phyloP scores from a whole-genome alignment of 2,113 vertebrate genomes.

The Peucedramus taeniatus region DNA sequence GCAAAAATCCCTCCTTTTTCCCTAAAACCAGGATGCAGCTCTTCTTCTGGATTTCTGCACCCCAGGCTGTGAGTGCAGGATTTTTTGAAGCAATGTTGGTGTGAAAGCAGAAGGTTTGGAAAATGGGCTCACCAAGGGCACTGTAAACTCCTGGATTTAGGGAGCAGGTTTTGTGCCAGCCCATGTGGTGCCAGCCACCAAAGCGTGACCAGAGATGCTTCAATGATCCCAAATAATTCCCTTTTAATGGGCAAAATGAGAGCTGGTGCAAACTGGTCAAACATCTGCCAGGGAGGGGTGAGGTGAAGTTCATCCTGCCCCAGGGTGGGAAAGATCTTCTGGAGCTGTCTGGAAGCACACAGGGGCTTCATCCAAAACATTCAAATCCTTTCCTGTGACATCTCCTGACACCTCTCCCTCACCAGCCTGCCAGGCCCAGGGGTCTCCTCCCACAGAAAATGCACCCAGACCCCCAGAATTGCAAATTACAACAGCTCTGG shows the following conservation, averaged over 20 bases:
- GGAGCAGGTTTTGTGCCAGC: background rate
- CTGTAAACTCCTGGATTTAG: background rate
- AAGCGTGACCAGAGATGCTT: background rate
- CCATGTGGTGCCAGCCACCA: background rate
- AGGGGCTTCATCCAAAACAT: background rate
- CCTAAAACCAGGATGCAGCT: background rate
- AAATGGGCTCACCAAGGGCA: background rate
- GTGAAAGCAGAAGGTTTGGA: background rate
- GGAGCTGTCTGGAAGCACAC: background rate
- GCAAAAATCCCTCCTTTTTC: background rate
- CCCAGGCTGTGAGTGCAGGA: background rate
- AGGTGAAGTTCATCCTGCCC: background rate
- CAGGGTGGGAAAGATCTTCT: background rate
- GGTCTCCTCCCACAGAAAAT: background rate
- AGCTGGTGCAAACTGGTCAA: background rate
- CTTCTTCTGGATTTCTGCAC: background rate
- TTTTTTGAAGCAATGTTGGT: background rate
- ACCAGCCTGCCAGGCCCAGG: background rate
- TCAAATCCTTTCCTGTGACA: background rate
- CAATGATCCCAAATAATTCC: background rate
- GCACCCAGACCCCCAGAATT: background rate
- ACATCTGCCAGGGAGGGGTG: background rate
- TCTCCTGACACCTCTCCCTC: background rate
- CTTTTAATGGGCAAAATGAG: background rate
- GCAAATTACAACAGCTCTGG: background rate